Evolutionary conservation across 2,113 vertebrate genomes (phyloP).

Genomic region (Spea bombifrons): DNA sequence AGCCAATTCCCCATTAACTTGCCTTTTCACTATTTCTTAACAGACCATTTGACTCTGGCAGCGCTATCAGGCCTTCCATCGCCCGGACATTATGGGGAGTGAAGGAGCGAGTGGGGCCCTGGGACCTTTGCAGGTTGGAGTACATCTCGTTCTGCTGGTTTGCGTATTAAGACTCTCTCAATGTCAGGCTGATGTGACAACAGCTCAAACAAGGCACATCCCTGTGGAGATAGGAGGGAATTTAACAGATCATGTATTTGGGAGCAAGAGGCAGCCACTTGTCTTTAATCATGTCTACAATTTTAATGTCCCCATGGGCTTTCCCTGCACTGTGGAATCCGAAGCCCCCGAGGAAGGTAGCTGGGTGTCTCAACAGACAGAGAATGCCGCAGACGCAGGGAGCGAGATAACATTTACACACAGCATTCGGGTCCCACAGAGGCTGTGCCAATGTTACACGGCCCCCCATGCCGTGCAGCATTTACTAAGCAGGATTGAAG

Average conservation of each 20-base stretch:
- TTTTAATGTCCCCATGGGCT: slow-evolving; percentile 88
- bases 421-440: slow-evolving; percentile 92
- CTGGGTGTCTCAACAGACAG: slow-evolving; percentile 70
- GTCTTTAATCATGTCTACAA: slow-evolving; percentile 96
- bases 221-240: slow-evolving; percentile 60
- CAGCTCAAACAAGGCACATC: slow-evolving; percentile 57
- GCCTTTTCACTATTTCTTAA: slow-evolving; percentile 37
- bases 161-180: slow-evolving; percentile 62
- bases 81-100: slow-evolving; percentile 63
- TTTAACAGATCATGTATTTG: slow-evolving; percentile 67
- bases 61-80: slow-evolving; percentile 43
- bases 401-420: slow-evolving; percentile 95
- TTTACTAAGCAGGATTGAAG: slow-evolving; percentile 86
- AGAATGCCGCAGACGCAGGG: slow-evolving; percentile 84
- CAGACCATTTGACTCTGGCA: slow-evolving; percentile 24
- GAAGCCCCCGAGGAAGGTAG: slow-evolving; percentile 70
- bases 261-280: slow-evolving; percentile 75
- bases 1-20: neutral
- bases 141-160: slow-evolving; percentile 68
- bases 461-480: slow-evolving; percentile 77
- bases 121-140: slow-evolving; percentile 66
- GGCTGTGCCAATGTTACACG: slow-evolving; percentile 80
- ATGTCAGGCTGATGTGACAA: slow-evolving; percentile 62
- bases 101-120: slow-evolving; percentile 61
- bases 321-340: slow-evolving; percentile 81